Evolutionary conservation across 2,888 invertebrate species (phyloP).

Genomic region (Hypercompe scribonia): DNA sequence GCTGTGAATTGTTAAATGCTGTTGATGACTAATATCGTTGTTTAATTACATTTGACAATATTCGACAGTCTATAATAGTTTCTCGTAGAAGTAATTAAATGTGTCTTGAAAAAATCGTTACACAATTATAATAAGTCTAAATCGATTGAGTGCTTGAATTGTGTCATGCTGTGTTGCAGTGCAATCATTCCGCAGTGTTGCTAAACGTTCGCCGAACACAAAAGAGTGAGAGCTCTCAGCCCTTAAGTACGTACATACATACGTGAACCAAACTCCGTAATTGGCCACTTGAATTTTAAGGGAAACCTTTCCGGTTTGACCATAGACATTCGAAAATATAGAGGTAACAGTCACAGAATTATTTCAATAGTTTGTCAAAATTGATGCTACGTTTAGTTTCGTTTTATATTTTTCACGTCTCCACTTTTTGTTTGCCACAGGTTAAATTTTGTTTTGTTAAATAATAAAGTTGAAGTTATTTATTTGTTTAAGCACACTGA

Average conservation of each 20-base stretch:
- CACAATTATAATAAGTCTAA: constrained; percentile 34
- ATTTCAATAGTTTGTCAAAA: too few species aligned
- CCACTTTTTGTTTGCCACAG: neutral
- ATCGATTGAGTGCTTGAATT: constrained; percentile 39
- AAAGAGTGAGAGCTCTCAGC: constrained; percentile 48
- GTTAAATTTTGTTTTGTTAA: too few species aligned
- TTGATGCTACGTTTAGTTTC: too few species aligned
- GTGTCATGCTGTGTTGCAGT: constrained; percentile 57
- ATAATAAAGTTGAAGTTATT: too few species aligned
- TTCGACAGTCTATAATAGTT: constrained; percentile 18
- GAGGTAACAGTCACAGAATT: constrained; percentile 23
- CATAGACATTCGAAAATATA: constrained; percentile 54
- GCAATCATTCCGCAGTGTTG: constrained; percentile 71
- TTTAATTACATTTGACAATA: neutral
- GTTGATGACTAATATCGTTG: too few species aligned
- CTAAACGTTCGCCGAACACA: constrained; percentile 67
- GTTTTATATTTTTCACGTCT: neutral
- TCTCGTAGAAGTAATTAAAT: constrained; percentile 8
- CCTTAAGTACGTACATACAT: constrained; percentile 54
- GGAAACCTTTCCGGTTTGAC: constrained; percentile 73
- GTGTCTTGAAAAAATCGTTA: constrained; percentile 32
- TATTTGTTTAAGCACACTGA: too few species aligned
- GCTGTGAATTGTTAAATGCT: too few species aligned
- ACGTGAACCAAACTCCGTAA: constrained; percentile 73
- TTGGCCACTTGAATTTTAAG: constrained; percentile 82